phyloP scores from a whole-genome alignment of 2,113 vertebrate genomes.

The Percopsis transmontana region DNA sequence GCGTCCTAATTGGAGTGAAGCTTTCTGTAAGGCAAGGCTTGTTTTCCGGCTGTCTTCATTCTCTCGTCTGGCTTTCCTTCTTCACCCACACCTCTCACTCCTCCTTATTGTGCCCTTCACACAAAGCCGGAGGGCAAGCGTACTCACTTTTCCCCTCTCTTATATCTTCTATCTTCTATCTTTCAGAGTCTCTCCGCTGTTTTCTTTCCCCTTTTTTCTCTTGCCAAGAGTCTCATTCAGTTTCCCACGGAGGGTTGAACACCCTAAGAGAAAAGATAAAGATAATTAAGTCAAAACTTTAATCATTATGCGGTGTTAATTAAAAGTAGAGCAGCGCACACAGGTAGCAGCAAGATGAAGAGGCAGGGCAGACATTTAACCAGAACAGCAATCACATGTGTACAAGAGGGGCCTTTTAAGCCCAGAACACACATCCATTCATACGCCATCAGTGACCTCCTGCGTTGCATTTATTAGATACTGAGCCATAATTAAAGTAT shows the following conservation, averaged over 20 bases:
- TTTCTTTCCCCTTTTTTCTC: slow-evolving; percentile 37
- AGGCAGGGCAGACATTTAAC: slow-evolving; percentile 53
- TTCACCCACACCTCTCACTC: slow-evolving; percentile 53
- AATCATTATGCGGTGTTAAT: slow-evolving; percentile 75
- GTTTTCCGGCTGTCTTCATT: slow-evolving; percentile 78
- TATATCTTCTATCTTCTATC: slow-evolving; percentile 41
- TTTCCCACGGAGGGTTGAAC: slow-evolving; percentile 65
- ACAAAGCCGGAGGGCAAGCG: slow-evolving; percentile 63
- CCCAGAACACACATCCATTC: slow-evolving; percentile 40
- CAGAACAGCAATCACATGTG: slow-evolving; percentile 59
- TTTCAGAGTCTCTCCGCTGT: slow-evolving; percentile 53
- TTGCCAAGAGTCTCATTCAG: slow-evolving; percentile 63
- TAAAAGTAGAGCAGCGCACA: slow-evolving; percentile 69
- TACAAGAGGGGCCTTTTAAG: slow-evolving; percentile 43
- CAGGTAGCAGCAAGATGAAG: slow-evolving; percentile 59
- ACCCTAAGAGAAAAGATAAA: slow-evolving; percentile 78
- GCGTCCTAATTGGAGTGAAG: slow-evolving; percentile 67
- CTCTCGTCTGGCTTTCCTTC: slow-evolving; percentile 50
- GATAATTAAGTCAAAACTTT: slow-evolving; percentile 80
- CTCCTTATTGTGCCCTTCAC: slow-evolving; percentile 60
- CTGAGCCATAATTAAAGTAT: slow-evolving; percentile 42
- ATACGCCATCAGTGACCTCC: slow-evolving; percentile 43
- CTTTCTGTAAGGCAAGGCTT: slow-evolving; percentile 66
- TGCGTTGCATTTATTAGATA: slow-evolving; percentile 39
- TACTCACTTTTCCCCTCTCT: slow-evolving; percentile 56